These are phyloP conservation scores for Ptilodon capucinus DNA, from an alignment of 2,888 invertebrate species.

Conservation along the genomic window DNA sequence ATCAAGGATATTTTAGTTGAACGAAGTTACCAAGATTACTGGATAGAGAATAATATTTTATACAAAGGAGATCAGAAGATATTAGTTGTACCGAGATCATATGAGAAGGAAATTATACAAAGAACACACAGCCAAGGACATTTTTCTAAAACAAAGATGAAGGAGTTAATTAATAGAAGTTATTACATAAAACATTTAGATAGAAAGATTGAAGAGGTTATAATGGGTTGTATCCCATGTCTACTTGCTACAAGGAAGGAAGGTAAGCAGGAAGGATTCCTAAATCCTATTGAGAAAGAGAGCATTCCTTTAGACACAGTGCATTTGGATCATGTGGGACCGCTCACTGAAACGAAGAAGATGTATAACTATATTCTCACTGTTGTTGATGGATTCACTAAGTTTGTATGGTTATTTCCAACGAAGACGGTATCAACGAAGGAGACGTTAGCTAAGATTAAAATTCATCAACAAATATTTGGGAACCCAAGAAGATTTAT, in stretches of 20 bases:
- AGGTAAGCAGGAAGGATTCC: constrained; percentile 33
- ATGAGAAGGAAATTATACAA: constrained; percentile 16
- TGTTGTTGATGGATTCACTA: constrained; percentile 47
- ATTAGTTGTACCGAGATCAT: constrained; percentile 1
- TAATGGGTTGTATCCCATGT: constrained; percentile 20
- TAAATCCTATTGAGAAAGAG: constrained; percentile 39
- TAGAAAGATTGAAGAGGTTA: constrained; percentile 19
- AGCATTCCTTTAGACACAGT: constrained; percentile 39
- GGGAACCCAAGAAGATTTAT: constrained; percentile 9
- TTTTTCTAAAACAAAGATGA: constrained; percentile 21
- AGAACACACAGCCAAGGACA: constrained; percentile 24
- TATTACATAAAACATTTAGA: constrained; percentile 18
- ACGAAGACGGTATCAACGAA: constrained; percentile 37
- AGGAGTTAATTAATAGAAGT: constrained; percentile 8
- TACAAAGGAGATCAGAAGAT: constrained; percentile 2
- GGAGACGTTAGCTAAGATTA: constrained; percentile 32
- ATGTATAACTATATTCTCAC: constrained; percentile 49
- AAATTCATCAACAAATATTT: neutral
- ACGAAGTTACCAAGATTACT: neutral
- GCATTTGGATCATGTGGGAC: constrained; percentile 51
- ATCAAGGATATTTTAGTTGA: constrained; percentile 2
- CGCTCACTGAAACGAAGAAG: constrained; percentile 40
- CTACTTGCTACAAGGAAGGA: constrained; percentile 23
- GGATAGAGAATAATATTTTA: neutral
- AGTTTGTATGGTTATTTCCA: constrained; percentile 52